These are phyloP conservation scores for Cheilosia vernalis DNA, from an alignment of 2,888 invertebrate species.

Conservation along the genomic window DNA sequence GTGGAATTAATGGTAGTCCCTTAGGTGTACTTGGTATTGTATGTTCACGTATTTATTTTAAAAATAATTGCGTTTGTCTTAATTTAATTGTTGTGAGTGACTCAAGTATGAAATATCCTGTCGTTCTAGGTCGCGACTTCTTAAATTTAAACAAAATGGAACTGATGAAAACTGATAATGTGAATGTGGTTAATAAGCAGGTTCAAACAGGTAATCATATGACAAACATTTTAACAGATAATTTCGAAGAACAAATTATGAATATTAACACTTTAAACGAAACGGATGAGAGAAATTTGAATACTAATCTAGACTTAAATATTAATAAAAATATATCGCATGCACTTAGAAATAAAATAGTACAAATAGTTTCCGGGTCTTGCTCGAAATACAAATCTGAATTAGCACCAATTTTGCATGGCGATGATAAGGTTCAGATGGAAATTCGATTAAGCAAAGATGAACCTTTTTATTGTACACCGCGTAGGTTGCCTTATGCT, in stretches of 20 bases:
- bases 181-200: constrained; percentile 7
- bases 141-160: constrained; percentile 22
- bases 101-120: constrained; percentile 22
- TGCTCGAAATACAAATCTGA: constrained; percentile 4
- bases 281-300: constrained; percentile 6
- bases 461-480: constrained; percentile 20
- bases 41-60: constrained; percentile 20
- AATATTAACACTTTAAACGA: constrained; percentile 1
- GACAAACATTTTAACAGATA: neutral
- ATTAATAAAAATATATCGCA: neutral
- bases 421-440: neutral
- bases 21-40: constrained; percentile 16
- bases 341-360: constrained; percentile 8
- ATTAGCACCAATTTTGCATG: neutral
- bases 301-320: neutral
- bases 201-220: constrained; percentile 22
- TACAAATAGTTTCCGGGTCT: constrained; percentile 8
- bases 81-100: no score
- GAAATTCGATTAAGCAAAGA: neutral
- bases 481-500: constrained; percentile 24
- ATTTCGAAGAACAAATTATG: constrained; percentile 27
- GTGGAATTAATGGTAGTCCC: constrained; percentile 25
- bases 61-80: no score
- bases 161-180: constrained; percentile 14
- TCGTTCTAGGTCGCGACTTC: constrained; percentile 25